These are phyloP conservation scores for Aethes cnicana DNA, from an alignment of 2,888 invertebrate species.

Conservation along the genomic window DNA sequence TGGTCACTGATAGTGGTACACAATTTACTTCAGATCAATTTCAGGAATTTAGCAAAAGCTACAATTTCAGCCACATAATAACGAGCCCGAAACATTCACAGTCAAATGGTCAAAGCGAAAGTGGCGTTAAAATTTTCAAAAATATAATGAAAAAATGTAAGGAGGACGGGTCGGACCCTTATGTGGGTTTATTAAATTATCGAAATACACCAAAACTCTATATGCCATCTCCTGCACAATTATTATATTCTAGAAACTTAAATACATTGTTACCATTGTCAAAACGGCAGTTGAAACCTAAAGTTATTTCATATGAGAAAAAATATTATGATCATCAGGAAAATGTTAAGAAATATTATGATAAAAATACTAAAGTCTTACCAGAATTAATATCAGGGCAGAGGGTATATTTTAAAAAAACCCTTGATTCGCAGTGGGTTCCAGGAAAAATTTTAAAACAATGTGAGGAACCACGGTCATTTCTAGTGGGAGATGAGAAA, in stretches of 20 bases:
- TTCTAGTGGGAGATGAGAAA: background rate
- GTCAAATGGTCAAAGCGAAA: constrained; percentile 37
- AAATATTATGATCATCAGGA: constrained; percentile 4
- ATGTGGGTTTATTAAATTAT: constrained; percentile 32
- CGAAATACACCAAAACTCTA: constrained; percentile 37
- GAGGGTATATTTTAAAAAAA: background rate
- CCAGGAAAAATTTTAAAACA: background rate
- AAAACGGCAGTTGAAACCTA: constrained; percentile 16
- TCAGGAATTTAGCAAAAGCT: constrained; percentile 31
- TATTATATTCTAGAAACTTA: constrained; percentile 39
- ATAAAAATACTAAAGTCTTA: constrained; percentile 32
- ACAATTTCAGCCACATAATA: constrained; percentile 32
- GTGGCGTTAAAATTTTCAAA: constrained; percentile 32
- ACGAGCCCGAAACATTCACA: constrained; percentile 35
- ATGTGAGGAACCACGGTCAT: background rate
- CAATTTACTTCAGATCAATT: constrained; percentile 33
- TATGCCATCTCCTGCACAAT: constrained; percentile 35
- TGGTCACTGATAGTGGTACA: constrained; percentile 36
- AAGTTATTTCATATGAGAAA: constrained; percentile 8
- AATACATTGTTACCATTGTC: constrained; percentile 33
- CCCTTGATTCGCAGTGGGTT: background rate
- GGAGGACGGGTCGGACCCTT: constrained; percentile 36
- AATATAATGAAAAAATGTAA: constrained; percentile 37
- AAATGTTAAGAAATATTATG: constrained; percentile 15
- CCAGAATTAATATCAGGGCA: background rate